Conservation (phyloP, 2,888 invertebrate species). For the Alviniconcha strummeri region DNA sequence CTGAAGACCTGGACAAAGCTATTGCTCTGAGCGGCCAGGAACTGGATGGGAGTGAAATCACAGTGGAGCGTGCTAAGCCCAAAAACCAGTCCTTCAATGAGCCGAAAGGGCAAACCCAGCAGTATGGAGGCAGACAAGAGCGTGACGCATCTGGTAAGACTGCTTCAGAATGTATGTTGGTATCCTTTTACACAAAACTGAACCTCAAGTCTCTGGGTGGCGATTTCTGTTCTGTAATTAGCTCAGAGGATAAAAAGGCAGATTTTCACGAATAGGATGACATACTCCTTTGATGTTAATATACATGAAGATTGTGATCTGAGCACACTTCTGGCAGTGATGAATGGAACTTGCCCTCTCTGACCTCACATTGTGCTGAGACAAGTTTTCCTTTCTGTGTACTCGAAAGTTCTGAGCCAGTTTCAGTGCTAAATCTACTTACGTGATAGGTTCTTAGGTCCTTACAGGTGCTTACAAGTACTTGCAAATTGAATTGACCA, state of each 20-base stretch:
- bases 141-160: conserved; percentile 7
- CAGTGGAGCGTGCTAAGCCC: conserved; percentile 47
- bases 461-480: too few relatives aligned
- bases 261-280: too few relatives aligned
- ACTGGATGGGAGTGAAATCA: conserved; percentile 42
- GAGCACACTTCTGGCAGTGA: conserved; percentile 1
- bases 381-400: conserved; percentile 5
- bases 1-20: conserved; percentile 47
- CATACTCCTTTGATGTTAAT: too few relatives aligned
- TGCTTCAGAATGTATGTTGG: background rate
- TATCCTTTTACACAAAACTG: too few relatives aligned
- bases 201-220: too few relatives aligned
- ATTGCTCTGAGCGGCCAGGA: conserved; percentile 46
- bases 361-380: conserved; percentile 12
- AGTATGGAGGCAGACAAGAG: background rate
- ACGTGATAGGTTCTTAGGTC: background rate
- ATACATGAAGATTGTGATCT: background rate
- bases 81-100: background rate
- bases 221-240: too few relatives aligned
- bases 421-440: background rate
- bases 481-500: too few relatives aligned
- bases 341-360: conserved; percentile 36
- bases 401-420: conserved; percentile 16
- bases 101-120: background rate
- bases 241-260: too few relatives aligned